Evolutionary conservation across 2,113 vertebrate species (phyloP).

Genomic region (Ptilorrhoa leucosticta): DNA sequence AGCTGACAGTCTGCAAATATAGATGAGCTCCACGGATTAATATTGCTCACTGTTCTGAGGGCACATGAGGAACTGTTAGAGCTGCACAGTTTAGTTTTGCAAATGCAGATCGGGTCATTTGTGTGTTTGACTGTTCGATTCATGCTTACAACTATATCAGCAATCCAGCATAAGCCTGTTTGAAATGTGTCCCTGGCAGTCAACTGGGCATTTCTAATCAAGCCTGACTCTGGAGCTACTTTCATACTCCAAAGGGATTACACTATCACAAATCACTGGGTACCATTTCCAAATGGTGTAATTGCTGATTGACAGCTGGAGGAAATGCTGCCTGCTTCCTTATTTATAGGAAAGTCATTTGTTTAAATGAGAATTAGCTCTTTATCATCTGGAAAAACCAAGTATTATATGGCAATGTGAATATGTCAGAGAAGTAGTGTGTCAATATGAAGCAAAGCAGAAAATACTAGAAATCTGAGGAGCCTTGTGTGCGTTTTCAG

Average conservation of each 20-base stretch:
- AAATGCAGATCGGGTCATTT: not conserved
- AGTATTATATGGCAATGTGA: not conserved
- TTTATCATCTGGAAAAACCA: slow-evolving; percentile 3
- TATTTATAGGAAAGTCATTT: not conserved
- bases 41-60: not conserved
- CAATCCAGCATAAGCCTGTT: not conserved
- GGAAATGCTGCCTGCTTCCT: slow-evolving; percentile 6
- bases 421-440: not conserved
- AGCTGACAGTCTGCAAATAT: not conserved
- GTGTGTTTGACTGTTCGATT: not conserved
- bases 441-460: not conserved
- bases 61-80: not conserved
- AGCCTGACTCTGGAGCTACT: slow-evolving; percentile 18
- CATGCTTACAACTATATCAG: not conserved
- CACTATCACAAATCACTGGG: not conserved
- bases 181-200: slow-evolving; percentile 2
- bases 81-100: not conserved
- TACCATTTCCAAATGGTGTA: not conserved
- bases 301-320: slow-evolving; percentile 6
- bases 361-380: slow-evolving; percentile 18
- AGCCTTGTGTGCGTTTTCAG: not conserved
- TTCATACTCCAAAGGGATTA: slow-evolving; percentile 8
- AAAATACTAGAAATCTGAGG: not conserved
- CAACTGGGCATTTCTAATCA: slow-evolving; percentile 10
- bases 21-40: not conserved